A percentile compares a stretch with the other conserved stretches of the same genome.
These are phyloP conservation scores for Subacronicta megacephala DNA, from an alignment of 2,888 invertebrate species.

Conservation along the genomic window DNA sequence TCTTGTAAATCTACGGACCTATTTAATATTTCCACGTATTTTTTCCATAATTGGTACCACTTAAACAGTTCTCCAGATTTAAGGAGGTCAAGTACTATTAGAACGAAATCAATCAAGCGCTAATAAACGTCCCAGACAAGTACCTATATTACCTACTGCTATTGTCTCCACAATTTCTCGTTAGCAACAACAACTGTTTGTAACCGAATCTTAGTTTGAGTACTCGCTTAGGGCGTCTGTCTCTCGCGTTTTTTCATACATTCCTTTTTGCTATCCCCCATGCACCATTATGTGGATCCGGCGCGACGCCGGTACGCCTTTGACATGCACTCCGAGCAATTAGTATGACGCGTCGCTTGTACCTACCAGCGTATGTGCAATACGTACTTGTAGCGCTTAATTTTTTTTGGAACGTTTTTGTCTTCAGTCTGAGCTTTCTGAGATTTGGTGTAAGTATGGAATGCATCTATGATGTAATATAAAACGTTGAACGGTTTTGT, in stretches of 20 bases:
- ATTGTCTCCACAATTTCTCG: constrained; percentile 70
- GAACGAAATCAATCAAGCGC: constrained; percentile 43
- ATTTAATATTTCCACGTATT: no score
- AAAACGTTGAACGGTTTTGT: background rate
- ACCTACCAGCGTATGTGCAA: constrained; percentile 54
- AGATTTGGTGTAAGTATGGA: constrained; percentile 2
- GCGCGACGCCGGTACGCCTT: constrained; percentile 87
- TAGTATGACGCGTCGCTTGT: constrained; percentile 80
- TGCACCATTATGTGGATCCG: constrained; percentile 87
- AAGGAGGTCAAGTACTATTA: constrained; percentile 36
- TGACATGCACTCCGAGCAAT: constrained; percentile 88
- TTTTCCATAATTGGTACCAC: background rate
- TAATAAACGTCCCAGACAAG: constrained; percentile 33
- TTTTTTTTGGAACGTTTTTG: constrained; percentile 57
- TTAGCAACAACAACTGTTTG: constrained; percentile 73
- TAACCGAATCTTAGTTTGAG: constrained; percentile 82
- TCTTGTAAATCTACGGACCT: no score
- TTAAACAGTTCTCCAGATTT: constrained; percentile 20
- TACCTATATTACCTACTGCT: constrained; percentile 25
- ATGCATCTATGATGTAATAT: no score
- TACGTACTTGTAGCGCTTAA: constrained; percentile 49
- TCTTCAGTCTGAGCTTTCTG: constrained; percentile 34
- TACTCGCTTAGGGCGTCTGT: constrained; percentile 73
- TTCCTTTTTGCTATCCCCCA: constrained; percentile 80
- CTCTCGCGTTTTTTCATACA: constrained; percentile 80